Evolutionary conservation across 2,797 vertebrate species (phyloP), one percentile per base, ranked within the genome.

Genomic region (Acrossocheilus fasciatus): DNA sequence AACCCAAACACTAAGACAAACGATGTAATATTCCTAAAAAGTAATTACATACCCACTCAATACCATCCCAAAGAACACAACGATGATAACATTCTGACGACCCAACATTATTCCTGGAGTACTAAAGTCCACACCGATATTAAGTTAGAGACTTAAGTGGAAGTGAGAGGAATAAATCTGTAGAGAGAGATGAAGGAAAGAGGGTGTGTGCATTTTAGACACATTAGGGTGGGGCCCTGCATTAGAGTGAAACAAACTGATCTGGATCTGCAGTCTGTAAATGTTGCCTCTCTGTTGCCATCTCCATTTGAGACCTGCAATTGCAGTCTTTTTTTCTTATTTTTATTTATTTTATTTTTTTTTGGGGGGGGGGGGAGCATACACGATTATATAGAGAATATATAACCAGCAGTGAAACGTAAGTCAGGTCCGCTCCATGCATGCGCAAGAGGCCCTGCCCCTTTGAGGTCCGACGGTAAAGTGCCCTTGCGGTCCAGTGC

Each of bases 1-100:
- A 39, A 50, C 36, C 30, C 34, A 15, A 54, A 59, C 8, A 59
- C 26, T 23, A 59, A 4, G 6, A 4, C 52, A 78, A 59, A 30
- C n/a, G 3, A 50, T 9, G n/a, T 47, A 75, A 75, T 34, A 34
- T 17, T 52, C 0, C 17, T 34, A 10, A 52, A 75, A 17, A 75
- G 30, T 52, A 36, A 52, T 11, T 78, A 78, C 76, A 59, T 78
- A 78, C 76, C 76, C 76, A 57, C 34, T 59, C 20, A 78, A 8
- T 43, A 26, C 20, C 1, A 62, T 62, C 0, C 54, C 76, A 52
- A 59, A 52, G 20, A 62, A 23, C 54, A 78, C 18, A 59, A 78
- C 17, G 20, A 62, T 39, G 76, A 26, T n/a, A 39, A 78, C 6
- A 62, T 62, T 57, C 54, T 9, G 6, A 78, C 36, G 20, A 36